These are phyloP conservation scores for Hartigia nigra DNA, from an alignment of 2,888 invertebrate species.

Conservation along the genomic window DNA sequence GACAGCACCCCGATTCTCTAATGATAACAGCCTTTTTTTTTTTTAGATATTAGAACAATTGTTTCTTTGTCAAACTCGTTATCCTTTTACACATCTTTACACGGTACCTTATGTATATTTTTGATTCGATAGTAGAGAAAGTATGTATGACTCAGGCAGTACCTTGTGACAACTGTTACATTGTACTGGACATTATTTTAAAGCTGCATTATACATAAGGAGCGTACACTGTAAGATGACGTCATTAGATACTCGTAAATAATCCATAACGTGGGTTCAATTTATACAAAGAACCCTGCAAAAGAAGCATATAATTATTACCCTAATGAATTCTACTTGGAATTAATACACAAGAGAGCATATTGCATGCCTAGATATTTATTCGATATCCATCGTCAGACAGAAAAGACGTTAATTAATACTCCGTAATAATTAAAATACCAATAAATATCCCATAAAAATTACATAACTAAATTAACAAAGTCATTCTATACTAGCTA, in stretches of 20 bases:
- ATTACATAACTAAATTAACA: not conserved
- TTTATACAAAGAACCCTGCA: not conserved
- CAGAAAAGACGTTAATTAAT: not conserved
- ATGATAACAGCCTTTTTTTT: not conserved
- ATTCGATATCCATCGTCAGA: not conserved
- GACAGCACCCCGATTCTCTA: not conserved
- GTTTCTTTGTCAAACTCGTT: not conserved
- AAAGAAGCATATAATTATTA: not conserved
- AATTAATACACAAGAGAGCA: not conserved
- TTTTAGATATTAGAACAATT: not conserved
- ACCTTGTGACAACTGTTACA: not conserved
- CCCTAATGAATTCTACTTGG: not conserved
- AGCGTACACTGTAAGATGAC: not conserved
- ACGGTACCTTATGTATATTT: not conserved
- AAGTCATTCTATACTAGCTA: not conserved
- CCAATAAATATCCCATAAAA: not conserved
- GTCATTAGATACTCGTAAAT: not conserved
- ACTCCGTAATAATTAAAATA: not conserved
- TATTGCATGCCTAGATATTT: not conserved
- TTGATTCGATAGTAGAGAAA: not conserved
- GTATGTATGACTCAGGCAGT: not conserved
- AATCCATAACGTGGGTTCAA: not conserved
- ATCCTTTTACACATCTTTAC: not conserved
- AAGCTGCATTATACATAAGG: not conserved
- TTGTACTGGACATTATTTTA: not conserved